phyloP scores from a whole-genome alignment of 2,113 vertebrate species.

The Albula goreensis region DNA sequence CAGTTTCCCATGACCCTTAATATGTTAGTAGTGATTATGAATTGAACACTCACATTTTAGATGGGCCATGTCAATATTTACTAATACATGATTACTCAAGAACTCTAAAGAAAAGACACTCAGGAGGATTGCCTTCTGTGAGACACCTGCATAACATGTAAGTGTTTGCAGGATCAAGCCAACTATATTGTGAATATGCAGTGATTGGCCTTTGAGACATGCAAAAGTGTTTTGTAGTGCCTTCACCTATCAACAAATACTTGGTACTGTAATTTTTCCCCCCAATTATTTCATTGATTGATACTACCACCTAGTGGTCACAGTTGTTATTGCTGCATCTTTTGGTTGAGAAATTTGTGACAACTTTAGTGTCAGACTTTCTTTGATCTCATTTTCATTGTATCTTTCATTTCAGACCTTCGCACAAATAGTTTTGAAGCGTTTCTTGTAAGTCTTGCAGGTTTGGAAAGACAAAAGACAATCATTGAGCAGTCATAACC shows the following conservation, averaged over 20 bases:
- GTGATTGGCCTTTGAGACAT: not conserved
- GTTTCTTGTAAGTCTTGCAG: not conserved
- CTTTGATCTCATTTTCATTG: no score
- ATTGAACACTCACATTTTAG: not conserved
- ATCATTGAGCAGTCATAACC: not conserved
- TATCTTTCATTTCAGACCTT: no score
- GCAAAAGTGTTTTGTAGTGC: conserved; percentile 37
- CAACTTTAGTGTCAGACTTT: not conserved
- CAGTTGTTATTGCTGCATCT: not conserved
- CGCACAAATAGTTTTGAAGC: no score
- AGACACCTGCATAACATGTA: not conserved
- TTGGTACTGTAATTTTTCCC: not conserved
- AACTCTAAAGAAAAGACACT: not conserved
- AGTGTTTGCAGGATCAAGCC: not conserved
- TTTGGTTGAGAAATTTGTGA: not conserved
- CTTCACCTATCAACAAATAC: conserved; percentile 56
- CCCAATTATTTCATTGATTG: not conserved
- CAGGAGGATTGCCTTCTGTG: not conserved
- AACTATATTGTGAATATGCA: not conserved
- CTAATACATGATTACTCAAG: not conserved
- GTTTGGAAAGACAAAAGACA: not conserved
- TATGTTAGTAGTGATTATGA: not conserved
- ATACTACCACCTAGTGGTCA: not conserved
- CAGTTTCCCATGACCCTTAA: not conserved
- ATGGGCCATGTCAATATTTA: not conserved